These are phyloP conservation scores for Silurus lanzhouensis DNA, from an alignment of 2,797 vertebrate species.

Conservation along the genomic window DNA sequence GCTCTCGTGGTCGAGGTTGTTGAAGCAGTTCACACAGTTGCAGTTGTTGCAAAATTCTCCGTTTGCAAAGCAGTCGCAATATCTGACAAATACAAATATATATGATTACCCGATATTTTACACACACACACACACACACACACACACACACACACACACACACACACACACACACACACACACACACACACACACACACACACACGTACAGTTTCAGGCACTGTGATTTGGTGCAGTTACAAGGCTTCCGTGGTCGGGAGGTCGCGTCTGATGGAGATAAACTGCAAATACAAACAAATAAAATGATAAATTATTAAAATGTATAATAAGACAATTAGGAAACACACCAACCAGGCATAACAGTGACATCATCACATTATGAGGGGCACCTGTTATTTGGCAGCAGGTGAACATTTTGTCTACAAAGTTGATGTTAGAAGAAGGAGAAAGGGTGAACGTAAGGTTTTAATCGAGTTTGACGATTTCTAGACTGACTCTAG, in stretches of 20 bases:
- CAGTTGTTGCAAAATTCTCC: conserved; percentile 99
- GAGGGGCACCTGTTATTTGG: too few species aligned
- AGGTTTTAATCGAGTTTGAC: too few species aligned
- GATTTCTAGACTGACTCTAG: too few species aligned
- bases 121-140: not conserved
- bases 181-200: too few species aligned
- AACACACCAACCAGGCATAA: too few species aligned
- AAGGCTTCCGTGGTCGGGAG: conserved; percentile 92
- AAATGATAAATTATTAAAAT: not conserved
- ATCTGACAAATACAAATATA: conserved; percentile 70
- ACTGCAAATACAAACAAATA: conserved; percentile 56
- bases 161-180: too few species aligned
- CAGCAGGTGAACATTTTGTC: too few species aligned
- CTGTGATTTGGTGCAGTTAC: conserved; percentile 98
- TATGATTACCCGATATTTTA: not conserved
- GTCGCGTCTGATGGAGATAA: conserved; percentile 81
- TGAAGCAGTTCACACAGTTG: conserved; percentile 98
- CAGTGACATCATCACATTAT: too few species aligned
- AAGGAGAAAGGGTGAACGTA: too few species aligned
- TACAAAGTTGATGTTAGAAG: too few species aligned
- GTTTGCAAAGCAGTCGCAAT: conserved; percentile 98
- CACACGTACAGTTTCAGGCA: conserved; percentile 95
- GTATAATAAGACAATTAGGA: too few species aligned
- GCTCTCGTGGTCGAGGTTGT: conserved; percentile 97
- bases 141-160: not conserved